Evolutionary conservation across 1,140 invertebrate species (phyloP).

Genomic region (Bombyx mandarina): DNA sequence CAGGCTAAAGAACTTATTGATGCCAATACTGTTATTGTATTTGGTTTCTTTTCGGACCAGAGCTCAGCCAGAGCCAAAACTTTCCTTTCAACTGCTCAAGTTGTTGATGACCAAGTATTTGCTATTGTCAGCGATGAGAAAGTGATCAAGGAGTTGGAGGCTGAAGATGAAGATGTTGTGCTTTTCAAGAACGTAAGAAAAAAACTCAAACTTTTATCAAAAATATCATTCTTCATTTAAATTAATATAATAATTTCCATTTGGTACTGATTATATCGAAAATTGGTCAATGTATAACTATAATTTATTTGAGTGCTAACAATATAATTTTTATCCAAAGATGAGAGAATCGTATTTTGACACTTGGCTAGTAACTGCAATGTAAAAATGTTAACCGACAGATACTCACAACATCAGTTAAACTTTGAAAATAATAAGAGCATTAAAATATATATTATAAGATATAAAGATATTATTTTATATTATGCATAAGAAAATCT

Average conservation of each 20-base stretch:
- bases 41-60: slow-evolving; percentile 96
- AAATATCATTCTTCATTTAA: not conserved
- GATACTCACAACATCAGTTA: too few species aligned
- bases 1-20: slow-evolving; percentile 89
- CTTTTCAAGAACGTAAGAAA: slow-evolving; percentile 90
- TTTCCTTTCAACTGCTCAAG: slow-evolving; percentile 85
- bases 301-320: not conserved
- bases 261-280: not conserved
- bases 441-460: too few species aligned
- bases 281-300: not conserved
- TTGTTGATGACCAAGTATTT: slow-evolving; percentile 91
- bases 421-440: too few species aligned
- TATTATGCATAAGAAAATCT: too few species aligned
- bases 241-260: not conserved
- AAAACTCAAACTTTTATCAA: not conserved
- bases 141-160: slow-evolving; percentile 82
- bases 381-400: too few species aligned
- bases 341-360: too few species aligned
- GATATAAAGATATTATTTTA: too few species aligned
- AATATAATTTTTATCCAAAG: too few species aligned
- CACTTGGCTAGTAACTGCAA: too few species aligned
- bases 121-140: slow-evolving; percentile 85
- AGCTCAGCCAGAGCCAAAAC: slow-evolving; percentile 84
- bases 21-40: slow-evolving; percentile 83
- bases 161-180: slow-evolving; percentile 81